Base-by-base conservation (phyloP, 2,797 vertebrate genomes). In the Hoplostethus mediterraneus region DNA sequence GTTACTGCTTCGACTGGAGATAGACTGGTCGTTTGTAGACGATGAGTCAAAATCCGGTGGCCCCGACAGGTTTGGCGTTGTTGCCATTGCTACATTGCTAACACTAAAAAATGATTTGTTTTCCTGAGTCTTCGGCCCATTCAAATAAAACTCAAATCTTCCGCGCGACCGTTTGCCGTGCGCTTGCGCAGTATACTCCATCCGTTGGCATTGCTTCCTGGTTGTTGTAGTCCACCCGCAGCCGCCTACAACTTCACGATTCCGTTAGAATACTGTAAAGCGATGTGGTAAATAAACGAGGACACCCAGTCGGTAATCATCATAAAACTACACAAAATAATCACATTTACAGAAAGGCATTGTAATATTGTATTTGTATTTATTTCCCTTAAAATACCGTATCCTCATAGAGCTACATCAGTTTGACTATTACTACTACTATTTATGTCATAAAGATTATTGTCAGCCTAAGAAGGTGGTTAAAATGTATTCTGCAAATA, bases 161-260 rank as follows among this genome's bases (percentile, higher is more conserved):
- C 85, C 92, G 92, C 93, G 93, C 94, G 91, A 93, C 91, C 93
- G 94, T 94, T 94, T 93, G 80, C 12, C 72, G 74, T 93, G 84
- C 90, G 89, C 92, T 4, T 87, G 94, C 94, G 94, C 84, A 92
- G 17, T 93, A 1, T 0, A 0, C 45, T 14, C 5, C 51, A 54
- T 77, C 73, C 67, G 67, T 25, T 51, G 1, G 0, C 5, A 28
- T 1, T 25, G 57, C 60, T 52, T 67, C 30, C 0, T 16, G 87
- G 90, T 67, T 75, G 33, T 75, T 81, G 88, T 81, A 90, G 92
- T 91, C 56, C n/a, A 2, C 21, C 7, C 3, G 6, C 14, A 7
- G 8, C 33, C 13, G 17, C 25, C 44, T 60, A 60, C 58, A 45
- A 60, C 33, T 7, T 38, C 33, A 8, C 31, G n/a, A n/a, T 3